Conservation (phyloP, 2,797 vertebrate species). For the Molossus molossus region DNA sequence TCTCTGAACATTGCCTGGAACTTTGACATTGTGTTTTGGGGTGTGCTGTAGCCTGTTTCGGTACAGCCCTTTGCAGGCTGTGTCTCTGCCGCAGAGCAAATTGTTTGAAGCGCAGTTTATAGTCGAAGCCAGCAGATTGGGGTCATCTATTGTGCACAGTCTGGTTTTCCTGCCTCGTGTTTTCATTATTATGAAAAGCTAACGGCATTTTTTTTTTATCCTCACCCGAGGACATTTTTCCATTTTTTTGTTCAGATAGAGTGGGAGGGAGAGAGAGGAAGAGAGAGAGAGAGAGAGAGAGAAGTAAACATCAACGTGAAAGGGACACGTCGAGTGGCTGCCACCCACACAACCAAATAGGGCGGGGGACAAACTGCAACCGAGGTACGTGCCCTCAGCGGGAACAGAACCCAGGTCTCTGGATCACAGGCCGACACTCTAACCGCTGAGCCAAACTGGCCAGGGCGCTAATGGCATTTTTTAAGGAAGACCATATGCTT, state of each 20-base stretch:
- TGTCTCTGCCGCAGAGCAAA: background rate
- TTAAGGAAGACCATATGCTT: background rate
- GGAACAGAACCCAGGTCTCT: too few species aligned
- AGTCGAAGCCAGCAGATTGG: background rate
- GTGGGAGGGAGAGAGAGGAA: too few species aligned
- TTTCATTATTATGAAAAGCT: background rate
- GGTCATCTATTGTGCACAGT: background rate
- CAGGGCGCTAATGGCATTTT: background rate
- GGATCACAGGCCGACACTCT: too few species aligned
- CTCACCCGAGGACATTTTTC: too few species aligned
- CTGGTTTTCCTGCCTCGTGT: background rate
- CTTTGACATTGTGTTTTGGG: conserved; percentile 14
- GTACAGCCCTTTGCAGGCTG: background rate
- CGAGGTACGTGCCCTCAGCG: too few species aligned
- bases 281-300: too few species aligned
- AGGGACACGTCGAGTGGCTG: too few species aligned
- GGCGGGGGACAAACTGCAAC: too few species aligned
- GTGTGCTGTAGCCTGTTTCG: background rate
- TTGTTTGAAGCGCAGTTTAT: conserved; percentile 30
- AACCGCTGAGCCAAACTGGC: too few species aligned
- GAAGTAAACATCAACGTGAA: too few species aligned
- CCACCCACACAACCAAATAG: too few species aligned
- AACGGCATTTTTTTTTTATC: background rate
- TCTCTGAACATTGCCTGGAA: background rate
- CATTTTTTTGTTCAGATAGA: too few species aligned